Conservation (phyloP, 2,888 invertebrate genomes). For the Lordiphosa andalusiaca region DNA sequence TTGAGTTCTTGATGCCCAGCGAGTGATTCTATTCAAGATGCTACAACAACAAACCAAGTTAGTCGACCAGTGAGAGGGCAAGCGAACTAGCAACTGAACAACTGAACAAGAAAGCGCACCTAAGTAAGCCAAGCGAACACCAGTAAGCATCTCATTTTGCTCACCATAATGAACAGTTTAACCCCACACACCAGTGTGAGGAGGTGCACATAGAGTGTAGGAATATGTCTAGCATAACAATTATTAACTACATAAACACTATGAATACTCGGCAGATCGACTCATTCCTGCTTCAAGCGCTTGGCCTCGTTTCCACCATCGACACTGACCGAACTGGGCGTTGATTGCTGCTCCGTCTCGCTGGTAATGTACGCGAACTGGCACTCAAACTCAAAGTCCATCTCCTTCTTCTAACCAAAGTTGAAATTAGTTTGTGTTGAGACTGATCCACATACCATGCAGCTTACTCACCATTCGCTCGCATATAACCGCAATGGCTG, state of each 20-base stretch:
- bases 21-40: too few relatives aligned
- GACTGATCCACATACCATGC: not conserved
- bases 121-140: too few relatives aligned
- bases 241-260: slow-evolving; percentile 35
- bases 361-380: slow-evolving; percentile 77
- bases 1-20: too few relatives aligned
- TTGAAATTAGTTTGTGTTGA: slow-evolving; percentile 32
- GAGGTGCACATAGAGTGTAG: slow-evolving; percentile 26
- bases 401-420: slow-evolving; percentile 70
- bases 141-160: too few relatives aligned
- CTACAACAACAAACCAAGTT: too few relatives aligned
- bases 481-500: slow-evolving; percentile 96
- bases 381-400: slow-evolving; percentile 78
- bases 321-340: slow-evolving; percentile 32
- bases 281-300: slow-evolving; percentile 79
- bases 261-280: slow-evolving; percentile 23
- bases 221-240: slow-evolving; percentile 12
- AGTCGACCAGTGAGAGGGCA: too few relatives aligned
- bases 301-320: slow-evolving; percentile 63
- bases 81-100: too few relatives aligned
- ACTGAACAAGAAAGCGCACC: too few relatives aligned
- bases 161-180: too few relatives aligned
- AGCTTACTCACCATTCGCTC: slow-evolving; percentile 78
- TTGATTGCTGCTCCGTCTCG: slow-evolving; percentile 54
- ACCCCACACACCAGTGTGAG: too few relatives aligned